These are phyloP conservation scores for Recurvirostra avosetta DNA, from an alignment of 2,113 vertebrate species.

Conservation along the genomic window DNA sequence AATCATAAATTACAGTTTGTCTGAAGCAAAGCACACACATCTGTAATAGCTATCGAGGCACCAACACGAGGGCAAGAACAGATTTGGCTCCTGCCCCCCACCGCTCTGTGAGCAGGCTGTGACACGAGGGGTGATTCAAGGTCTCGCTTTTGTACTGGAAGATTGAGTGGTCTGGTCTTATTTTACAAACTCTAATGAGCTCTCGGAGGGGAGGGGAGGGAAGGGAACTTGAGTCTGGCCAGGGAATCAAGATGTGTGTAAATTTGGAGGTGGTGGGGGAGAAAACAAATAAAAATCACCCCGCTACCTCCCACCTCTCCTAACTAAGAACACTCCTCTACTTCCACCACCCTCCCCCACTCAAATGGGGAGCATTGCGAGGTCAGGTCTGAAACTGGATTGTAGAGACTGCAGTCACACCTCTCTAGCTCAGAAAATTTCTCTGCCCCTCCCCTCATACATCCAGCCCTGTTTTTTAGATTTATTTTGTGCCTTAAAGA, in stretches of 20 bases:
- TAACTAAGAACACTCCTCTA: background rate
- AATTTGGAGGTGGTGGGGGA: background rate
- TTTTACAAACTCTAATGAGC: background rate
- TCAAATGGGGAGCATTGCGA: background rate
- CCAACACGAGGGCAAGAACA: background rate
- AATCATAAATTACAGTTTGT: conserved; percentile 23
- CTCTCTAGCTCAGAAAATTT: background rate
- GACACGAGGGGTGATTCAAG: background rate
- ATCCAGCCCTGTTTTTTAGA: conserved; percentile 54
- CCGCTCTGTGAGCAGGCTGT: background rate
- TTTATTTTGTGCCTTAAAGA: conserved; percentile 82
- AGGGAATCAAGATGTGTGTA: background rate
- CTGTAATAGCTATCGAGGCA: background rate
- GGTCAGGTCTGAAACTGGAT: conserved; percentile 7
- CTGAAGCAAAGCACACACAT: conserved; percentile 16
- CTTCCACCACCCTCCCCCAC: background rate
- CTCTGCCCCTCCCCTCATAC: background rate
- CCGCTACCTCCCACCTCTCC: background rate
- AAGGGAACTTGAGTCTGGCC: background rate
- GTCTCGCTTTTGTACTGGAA: background rate
- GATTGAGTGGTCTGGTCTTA: conserved; percentile 6
- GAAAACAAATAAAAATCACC: background rate
- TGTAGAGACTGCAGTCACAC: background rate
- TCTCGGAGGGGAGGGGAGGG: background rate
- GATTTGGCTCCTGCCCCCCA: background rate